These are phyloP conservation scores for Lycodopsis pacificus DNA, from an alignment of 2,797 vertebrate genomes.

Conservation along the genomic window DNA sequence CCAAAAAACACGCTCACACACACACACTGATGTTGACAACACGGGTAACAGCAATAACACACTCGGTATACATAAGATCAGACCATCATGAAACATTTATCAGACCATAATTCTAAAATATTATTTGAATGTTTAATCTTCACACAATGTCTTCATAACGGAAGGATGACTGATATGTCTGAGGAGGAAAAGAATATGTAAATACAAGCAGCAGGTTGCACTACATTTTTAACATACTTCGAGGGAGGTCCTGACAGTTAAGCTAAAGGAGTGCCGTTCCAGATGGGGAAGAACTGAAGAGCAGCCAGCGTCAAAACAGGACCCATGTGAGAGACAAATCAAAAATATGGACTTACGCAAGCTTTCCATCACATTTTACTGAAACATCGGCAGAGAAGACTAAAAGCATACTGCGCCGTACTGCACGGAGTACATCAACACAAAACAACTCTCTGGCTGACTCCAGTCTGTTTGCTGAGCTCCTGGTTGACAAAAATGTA, in stretches of 20 bases:
- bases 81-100: constrained; percentile 13
- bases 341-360: background rate
- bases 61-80: background rate
- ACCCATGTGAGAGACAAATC: background rate
- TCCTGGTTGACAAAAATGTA: constrained; percentile 27
- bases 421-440: constrained; percentile 10
- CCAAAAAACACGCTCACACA: constrained; percentile 59
- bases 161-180: constrained; percentile 2
- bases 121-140: constrained; percentile 8
- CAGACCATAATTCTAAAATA: background rate
- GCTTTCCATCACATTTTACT: constrained; percentile 17
- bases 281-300: constrained; percentile 37
- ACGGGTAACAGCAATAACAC: constrained; percentile 39
- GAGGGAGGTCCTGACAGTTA: constrained; percentile 21
- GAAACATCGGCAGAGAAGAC: background rate
- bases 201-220: constrained; percentile 33
- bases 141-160: constrained; percentile 11
- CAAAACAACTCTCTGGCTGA: constrained; percentile 23
- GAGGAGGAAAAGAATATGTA: constrained; percentile 5
- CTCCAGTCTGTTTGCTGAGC: constrained; percentile 26
- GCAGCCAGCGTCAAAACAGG: constrained; percentile 16
- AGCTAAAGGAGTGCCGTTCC: constrained; percentile 29
- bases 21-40: constrained; percentile 62
- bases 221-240: constrained; percentile 36
- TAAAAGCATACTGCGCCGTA: constrained; percentile 2